Base-by-base conservation (phyloP, 2,113 vertebrate genomes). In the Talpa occidentalis region DNA sequence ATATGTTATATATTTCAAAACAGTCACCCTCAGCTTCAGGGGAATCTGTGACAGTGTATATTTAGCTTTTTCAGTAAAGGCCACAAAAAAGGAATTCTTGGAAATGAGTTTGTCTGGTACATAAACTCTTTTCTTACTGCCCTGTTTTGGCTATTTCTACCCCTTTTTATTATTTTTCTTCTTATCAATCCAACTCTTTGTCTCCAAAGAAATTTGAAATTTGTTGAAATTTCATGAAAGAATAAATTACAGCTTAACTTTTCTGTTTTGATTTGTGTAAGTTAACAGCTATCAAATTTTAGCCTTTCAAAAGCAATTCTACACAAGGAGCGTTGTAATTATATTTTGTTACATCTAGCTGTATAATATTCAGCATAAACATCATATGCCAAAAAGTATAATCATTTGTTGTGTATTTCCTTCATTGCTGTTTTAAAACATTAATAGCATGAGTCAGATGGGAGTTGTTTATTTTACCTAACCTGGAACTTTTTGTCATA, bases 391-490 rank as follows among this genome's bases (percentile, higher is more conserved):
- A 79, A 84, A 80, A 80, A 21, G 15, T 90, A 35, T 90, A 79
- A 91, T 93, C 22, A 32, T 89, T 92, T 81, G 10, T 85, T 85
- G n/a, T 84, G 30, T 14, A 69, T 96, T 90, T 96, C 79, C 73
- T 92, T 95, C 82, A 44, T 85, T 94, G 12, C n/a, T 91, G 52
- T 94, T 95, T 94, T 90, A 94, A 96, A 44, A 76, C 16, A 14
- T 76, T 91, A 91, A 60, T 85, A 83, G 82, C 93, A 67, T 94
- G 54, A 85, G 30, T 94, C 73, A 72, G 78, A 78, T 60, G 28
- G 59, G 74, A 95, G 54, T 73, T 70, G 28, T 89, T 95, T 95
- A 76, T 91, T 93, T 96, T 94, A 91, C 79, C 54, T 89, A 94
- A 92, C 70, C 70, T 89, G 73, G 91, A 94, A 47, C 56, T 84